phyloP scores from a whole-genome alignment of 2,113 vertebrate genomes.

The Pongo pygmaeus region DNA sequence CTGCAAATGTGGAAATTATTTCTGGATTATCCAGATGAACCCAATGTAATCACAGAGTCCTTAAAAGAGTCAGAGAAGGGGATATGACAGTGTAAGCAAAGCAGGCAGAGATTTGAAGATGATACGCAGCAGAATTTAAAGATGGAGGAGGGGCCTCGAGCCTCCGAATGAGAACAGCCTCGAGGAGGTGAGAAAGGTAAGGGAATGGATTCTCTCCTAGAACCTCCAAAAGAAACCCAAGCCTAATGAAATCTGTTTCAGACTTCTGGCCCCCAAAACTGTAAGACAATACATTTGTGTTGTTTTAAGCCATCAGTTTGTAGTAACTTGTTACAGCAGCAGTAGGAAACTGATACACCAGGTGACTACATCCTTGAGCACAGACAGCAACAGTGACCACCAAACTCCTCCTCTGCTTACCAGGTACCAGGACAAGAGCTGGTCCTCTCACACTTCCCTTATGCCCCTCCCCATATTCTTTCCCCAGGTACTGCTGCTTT shows the following conservation, averaged over 20 bases:
- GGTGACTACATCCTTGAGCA: background rate
- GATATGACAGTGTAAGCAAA: background rate
- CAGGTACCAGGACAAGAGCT: background rate
- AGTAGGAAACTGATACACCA: background rate
- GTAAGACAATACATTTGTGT: too few relatives aligned
- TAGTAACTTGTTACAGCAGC: background rate
- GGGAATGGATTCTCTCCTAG: too few relatives aligned
- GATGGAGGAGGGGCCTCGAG: background rate
- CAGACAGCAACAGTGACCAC: background rate
- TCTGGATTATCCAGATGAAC: background rate
- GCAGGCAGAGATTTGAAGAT: background rate
- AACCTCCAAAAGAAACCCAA: background rate
- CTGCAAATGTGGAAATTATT: background rate
- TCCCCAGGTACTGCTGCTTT: background rate
- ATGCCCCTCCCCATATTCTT: rapidly evolving
- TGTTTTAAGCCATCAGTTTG: background rate
- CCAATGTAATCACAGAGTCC: background rate
- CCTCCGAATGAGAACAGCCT: background rate
- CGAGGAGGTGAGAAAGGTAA: background rate
- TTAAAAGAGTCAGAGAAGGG: background rate
- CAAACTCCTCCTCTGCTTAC: background rate
- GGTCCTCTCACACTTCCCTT: background rate
- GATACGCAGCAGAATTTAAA: background rate
- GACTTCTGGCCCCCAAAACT: background rate
- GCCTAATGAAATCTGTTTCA: background rate